Base-by-base conservation (phyloP, 2,113 vertebrate species). In the Bubo blakistoni region DNA sequence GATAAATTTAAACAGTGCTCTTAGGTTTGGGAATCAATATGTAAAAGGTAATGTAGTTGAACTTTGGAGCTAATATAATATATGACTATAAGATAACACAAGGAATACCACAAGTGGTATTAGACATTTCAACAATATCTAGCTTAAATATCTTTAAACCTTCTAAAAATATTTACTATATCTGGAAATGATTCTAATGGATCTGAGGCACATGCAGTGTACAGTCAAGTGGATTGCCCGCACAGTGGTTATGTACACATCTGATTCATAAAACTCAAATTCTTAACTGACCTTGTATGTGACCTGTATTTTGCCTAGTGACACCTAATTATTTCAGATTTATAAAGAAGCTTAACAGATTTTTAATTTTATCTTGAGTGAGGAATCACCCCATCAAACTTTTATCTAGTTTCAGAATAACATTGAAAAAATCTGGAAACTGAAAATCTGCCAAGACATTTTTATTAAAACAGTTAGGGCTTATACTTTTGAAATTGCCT, bases 401-500 rank as follows among this genome's bases (percentile, higher is more conserved):
- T 90, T 57, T 51, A 76, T 62, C n/a, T 40, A 73, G 8, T 86
- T 85, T 82, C 58, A 88, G 62, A 86, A 72, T 40, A 34, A 17
- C 5, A 49, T 86, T 82, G 46, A 73, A 82, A 26, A 82, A 61
- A 52, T 21, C 17, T 82, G 62, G 66, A 63, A 92, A 36, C 10
- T 73, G 58, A 77, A 92, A 86, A 69, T n/a, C 47, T 90, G 71
- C 34, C 62, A 77, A 67, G 70, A 78, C 6, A 2, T 34, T 74
- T 71, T 86, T 62, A 80, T 71, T 58, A 81, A 72, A 95, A 70
- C 24, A 54, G 19, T 52, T 84, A 24, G 8, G 13, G 55, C 57
- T 80, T 73, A 80, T 26, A 83, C 24, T 92, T 91, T 52, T 63
- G 34, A 81, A 93, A 93, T 52, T 82, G 52, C 66, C 76, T 65